phyloP scores from a whole-genome alignment of 2,113 vertebrate genomes.

The Percopsis transmontana region DNA sequence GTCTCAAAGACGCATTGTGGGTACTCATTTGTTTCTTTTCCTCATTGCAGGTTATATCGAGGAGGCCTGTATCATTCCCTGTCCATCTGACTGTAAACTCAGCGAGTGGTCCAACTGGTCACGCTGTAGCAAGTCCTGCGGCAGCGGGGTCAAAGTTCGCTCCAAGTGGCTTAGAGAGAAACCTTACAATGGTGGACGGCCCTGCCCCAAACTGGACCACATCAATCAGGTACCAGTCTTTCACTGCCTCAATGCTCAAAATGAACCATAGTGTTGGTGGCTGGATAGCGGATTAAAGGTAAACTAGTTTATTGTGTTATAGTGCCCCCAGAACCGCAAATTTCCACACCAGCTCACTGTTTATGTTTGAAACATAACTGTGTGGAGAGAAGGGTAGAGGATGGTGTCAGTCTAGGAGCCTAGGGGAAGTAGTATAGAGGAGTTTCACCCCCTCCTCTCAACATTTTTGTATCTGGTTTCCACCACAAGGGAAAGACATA shows the following conservation, averaged over 20 bases:
- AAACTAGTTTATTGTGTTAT: background rate
- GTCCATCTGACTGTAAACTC: conserved; percentile 96
- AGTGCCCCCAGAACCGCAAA: too few species aligned
- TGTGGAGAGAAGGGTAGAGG: too few species aligned
- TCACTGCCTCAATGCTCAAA: background rate
- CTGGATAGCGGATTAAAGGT: background rate
- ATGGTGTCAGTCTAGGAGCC: too few species aligned
- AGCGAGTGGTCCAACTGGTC: conserved; percentile 99
- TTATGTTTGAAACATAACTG: too few species aligned
- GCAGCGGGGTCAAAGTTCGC: conserved; percentile 96
- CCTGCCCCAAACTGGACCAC: conserved; percentile 96
- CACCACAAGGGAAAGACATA: too few species aligned
- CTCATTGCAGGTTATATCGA: conserved; percentile 88
- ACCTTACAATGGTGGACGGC: conserved; percentile 94
- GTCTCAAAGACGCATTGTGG: too few species aligned
- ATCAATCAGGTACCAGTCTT: conserved; percentile 88
- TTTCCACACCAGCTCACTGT: too few species aligned
- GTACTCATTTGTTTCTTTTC: background rate
- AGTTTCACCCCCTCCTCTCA: too few species aligned
- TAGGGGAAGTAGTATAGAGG: too few species aligned
- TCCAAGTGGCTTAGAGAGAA: conserved; percentile 98
- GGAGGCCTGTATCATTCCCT: conserved; percentile 95
- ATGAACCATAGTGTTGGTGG: background rate
- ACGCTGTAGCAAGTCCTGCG: conserved; percentile 95
- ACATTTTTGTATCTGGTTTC: too few species aligned